Conservation (phyloP, 1,140 invertebrate genomes). For the Drosophila kohkoa region DNA sequence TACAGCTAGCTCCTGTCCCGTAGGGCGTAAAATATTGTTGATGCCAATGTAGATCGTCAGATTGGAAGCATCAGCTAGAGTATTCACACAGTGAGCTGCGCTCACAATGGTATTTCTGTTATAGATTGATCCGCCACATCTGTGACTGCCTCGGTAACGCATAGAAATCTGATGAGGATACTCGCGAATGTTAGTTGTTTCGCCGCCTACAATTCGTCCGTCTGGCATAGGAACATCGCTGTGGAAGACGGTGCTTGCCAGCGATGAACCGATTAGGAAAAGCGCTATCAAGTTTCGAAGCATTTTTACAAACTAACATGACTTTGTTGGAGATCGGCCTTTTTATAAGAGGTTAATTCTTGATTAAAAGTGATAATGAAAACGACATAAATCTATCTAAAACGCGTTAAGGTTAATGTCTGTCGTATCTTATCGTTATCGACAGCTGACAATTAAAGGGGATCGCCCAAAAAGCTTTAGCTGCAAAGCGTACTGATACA, state of each 20-base stretch:
- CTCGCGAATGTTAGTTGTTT: constrained; percentile 55
- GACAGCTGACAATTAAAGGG: too few species aligned
- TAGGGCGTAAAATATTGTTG: constrained; percentile 49
- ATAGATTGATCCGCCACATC: constrained; percentile 80
- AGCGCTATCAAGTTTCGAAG: constrained; percentile 56
- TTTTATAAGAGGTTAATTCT: constrained; percentile 21
- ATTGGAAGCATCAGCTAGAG: too few species aligned
- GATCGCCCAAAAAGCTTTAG: too few species aligned
- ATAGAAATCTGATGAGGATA: constrained; percentile 13
- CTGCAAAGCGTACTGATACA: too few species aligned
- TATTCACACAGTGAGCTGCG: too few species aligned
- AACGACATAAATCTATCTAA: constrained; percentile 17
- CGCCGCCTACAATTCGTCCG: constrained; percentile 79
- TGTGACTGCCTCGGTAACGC: constrained; percentile 43
- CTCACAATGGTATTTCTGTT: too few species aligned
- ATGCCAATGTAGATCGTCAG: constrained; percentile 33
- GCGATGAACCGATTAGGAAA: constrained; percentile 6
- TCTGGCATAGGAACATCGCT: constrained; percentile 58
- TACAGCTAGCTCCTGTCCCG: constrained; percentile 45
- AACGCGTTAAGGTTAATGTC: neutral
- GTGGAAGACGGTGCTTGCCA: constrained; percentile 36
- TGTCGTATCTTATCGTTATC: too few species aligned
- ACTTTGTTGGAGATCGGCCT: neutral
- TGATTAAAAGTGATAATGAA: constrained; percentile 7
- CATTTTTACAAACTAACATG: constrained; percentile 60